Evolutionary conservation across 1,140 invertebrate genomes (phyloP).

Genomic region (Pectinophora gossypiella): DNA sequence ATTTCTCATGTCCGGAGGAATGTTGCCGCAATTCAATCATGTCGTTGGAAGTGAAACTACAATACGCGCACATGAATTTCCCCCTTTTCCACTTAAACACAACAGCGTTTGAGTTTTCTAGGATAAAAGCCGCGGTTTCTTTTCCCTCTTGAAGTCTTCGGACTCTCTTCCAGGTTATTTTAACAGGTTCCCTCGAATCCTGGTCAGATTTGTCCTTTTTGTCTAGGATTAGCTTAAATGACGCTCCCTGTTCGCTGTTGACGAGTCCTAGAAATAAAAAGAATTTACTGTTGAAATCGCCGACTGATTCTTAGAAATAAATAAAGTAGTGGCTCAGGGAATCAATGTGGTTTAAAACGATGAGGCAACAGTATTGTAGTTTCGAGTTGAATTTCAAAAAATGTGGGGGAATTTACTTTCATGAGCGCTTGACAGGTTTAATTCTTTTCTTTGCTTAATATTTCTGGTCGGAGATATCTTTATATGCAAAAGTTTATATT

Average conservation of each 20-base stretch:
- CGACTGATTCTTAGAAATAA: too few relatives aligned
- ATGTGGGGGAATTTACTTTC: too few relatives aligned
- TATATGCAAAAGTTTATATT: too few relatives aligned
- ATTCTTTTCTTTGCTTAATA: too few relatives aligned
- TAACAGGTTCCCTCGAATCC: too few relatives aligned
- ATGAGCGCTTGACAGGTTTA: too few relatives aligned
- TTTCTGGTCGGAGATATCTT: too few relatives aligned
- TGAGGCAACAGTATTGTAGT: too few relatives aligned
- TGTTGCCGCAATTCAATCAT: constrained; percentile 31
- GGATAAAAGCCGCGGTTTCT: constrained; percentile 40
- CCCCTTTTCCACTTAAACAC: constrained; percentile 43
- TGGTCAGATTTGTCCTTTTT: constrained; percentile 6
- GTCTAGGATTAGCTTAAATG: background rate
- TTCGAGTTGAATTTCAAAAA: too few relatives aligned
- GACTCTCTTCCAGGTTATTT: constrained; percentile 33
- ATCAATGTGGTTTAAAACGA: too few relatives aligned
- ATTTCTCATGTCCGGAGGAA: constrained; percentile 10
- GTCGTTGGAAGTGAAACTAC: constrained; percentile 27
- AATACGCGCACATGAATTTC: constrained; percentile 51
- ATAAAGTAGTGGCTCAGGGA: too few relatives aligned
- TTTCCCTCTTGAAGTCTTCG: constrained; percentile 19
- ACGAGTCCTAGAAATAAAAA: constrained; percentile 32
- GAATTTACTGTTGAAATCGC: constrained; percentile 6
- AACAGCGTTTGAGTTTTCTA: constrained; percentile 47
- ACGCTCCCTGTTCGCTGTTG: background rate